Evolutionary conservation across 2,888 invertebrate species (phyloP), one percentile per base, ranked within the genome.

Genomic region (Sarcophaga variegata): DNA sequence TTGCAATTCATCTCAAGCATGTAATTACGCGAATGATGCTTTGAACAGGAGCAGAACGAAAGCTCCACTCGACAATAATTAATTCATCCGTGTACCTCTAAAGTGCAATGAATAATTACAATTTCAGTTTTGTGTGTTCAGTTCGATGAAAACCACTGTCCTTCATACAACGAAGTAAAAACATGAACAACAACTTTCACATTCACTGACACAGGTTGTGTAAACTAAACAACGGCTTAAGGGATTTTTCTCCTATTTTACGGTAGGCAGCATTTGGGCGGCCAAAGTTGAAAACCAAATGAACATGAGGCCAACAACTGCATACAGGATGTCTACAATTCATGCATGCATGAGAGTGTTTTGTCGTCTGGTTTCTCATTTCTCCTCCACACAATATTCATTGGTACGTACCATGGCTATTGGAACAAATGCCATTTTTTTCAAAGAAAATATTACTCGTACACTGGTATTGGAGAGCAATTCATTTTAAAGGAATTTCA

Each of bases 201-300:
- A 27, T 59, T 37, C 22, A 49, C 63, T 17, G n/a, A 20, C 17
- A 82, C 63, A 81, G 69, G 69, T 45, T 70, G 71, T 47, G 59
- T 14, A 64, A 64, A 82, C 82, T 77, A 66, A 71, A 66, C 77
- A 82, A 66, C 27, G 66, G 71, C 71, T 77, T 71, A 82, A 66
- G 60, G 82, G 60, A 72, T 72, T 72, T 72, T 72, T 60, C 20
- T 17, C 60, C 45, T n/a, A 66, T 71, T 66, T 60, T 49, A 66
- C 59, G 75, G 63, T 70, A 81, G 76, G 54, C 63, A 76, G 82
- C 54, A 59, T 59, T 82, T 64, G 76, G 70, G 54, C 70, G 63
- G 63, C 54, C 54, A 64, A 59, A 77, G 60, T 71, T 27, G 77
- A 71, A 71, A 64, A 71, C 64, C 47, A 59, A 71, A 37, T 72